A percentile compares a stretch with the other conserved stretches of the same genome.
Evolutionary conservation across 2,113 vertebrate genomes (phyloP).

Genomic region (Poeciliopsis retropinna): DNA sequence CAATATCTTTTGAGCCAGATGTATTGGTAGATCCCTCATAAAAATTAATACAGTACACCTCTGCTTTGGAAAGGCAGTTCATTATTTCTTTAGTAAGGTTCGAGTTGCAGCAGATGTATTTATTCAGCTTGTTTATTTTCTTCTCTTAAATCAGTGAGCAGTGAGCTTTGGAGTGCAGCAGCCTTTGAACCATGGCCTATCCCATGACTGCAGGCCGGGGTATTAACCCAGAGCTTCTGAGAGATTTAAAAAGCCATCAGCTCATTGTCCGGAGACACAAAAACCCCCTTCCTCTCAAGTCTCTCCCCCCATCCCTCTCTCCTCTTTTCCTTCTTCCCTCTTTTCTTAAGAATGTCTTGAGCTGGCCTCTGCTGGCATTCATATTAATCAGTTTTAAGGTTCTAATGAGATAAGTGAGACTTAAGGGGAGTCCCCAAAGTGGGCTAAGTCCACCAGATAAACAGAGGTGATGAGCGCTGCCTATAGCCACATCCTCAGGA

Average conservation of each 20-base stretch:
- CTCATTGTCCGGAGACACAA: constrained; percentile 91
- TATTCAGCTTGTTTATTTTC: constrained; percentile 76
- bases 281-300: constrained; percentile 79
- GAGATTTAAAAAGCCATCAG: constrained; percentile 88
- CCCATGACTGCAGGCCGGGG: constrained; percentile 76
- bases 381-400: constrained; percentile 96
- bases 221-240: constrained; percentile 82
- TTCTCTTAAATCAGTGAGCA: constrained; percentile 60
- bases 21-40: background rate
- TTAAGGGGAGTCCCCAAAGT: constrained; percentile 81
- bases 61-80: constrained; percentile 52
- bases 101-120: constrained; percentile 70
- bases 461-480: constrained; percentile 75
- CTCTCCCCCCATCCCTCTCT: constrained; percentile 65
- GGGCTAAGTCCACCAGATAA: constrained; percentile 76
- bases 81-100: constrained; percentile 73
- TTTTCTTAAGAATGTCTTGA: constrained; percentile 78
- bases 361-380: constrained; percentile 86
- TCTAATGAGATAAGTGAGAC: constrained; percentile 95
- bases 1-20: background rate
- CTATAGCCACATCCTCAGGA: constrained; percentile 58
- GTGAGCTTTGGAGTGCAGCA: constrained; percentile 66
- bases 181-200: constrained; percentile 75
- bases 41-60: constrained; percentile 12
- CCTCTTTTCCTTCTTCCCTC: constrained; percentile 76